Base-by-base conservation (phyloP, 2,113 vertebrate species). In the Myotis yumanensis region DNA sequence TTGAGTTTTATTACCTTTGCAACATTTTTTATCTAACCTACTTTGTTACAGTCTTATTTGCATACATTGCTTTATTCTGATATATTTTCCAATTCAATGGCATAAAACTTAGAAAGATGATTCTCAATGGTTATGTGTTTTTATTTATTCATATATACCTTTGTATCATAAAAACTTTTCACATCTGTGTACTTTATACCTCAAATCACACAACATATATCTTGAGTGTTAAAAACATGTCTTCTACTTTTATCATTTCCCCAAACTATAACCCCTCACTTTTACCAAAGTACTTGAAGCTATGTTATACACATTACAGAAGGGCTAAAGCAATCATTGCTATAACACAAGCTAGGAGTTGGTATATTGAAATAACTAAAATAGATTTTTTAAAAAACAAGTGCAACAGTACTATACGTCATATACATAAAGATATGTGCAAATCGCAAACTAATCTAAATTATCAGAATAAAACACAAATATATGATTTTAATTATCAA, bases 91-190 rank as follows among this genome's bases (percentile, higher is more conserved):
- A n/a, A 93, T 81, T 92, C 22, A 62, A 30, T 81, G 72, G 16
- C 52, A 71, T 52, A 80, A 96, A 83, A 91, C 12, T 80, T 64
- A 76, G 48, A 86, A 90, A 64, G 69, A 57, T 77, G 52, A 72
- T 77, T 79, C 48, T 89, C 89, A 91, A 46, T 75, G 51, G 23
- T 40, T 84, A 54, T 76, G 8, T 81, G 15, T 48, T 93, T 95
- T 90, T 59, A 95, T 66, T 89, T 91, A 87, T 32, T 93, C 37
- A 94, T 37, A 59, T 40, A 46, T 57, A 69, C 10, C 30, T 94
- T 92, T 62, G 20, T 68, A 88, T 48, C 52, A 87, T n/a, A 90
- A 93, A 95, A 90, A 85, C 76, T 95, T 66, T 87, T 76, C 52
- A 92, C 4, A 90, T 89, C 59, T 86, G 3, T 75, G 43, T 75